Evolutionary conservation across 2,797 vertebrate species (phyloP), one percentile per base, ranked within the genome.

Genomic region (Remorina albescens): DNA sequence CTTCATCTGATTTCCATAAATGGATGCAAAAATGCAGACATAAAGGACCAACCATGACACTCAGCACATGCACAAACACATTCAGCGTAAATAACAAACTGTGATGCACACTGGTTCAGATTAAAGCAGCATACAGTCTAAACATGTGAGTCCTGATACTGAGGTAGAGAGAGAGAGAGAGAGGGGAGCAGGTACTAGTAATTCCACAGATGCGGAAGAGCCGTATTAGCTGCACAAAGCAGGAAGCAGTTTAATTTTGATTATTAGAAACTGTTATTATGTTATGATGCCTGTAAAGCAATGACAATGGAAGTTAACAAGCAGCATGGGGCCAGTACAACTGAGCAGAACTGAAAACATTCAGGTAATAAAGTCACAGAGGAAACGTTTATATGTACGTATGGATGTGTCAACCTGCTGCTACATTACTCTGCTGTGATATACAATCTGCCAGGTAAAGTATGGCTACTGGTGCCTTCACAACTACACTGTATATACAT

Each of bases 141-240:
- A 66, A 71, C 79, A 67, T 57, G 25, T 76, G 66, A 70, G 50
- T 26, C 11, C 23, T 21, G 61, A 37, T 16, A 49, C 39, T 23
- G 32, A 60, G 3, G 28, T 8, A 32, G 32, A 50, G 57, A 56
- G 11, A 37, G 16, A 32, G 32, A 50, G 57, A 56, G 11, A 37
- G 16, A 13, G 8, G 10, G 21, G 16, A 9, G 15, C 5, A 21
- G 32, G 28, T 12, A 36, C 15, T 2, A 56, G 36, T 5, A 37
- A 60, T 56, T 21, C 46, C 62, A 49, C 54, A 47, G 30, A 62
- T 32, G 50, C 39, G 19, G 19, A 44, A 1, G 51, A 64, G 57
- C 2, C 4, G 11, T 30, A 6, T 46, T 30, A 34, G 2, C 5
- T 44, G 21, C 32, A 61, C 21, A 63, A 72, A 10, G 11, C 57